These are phyloP conservation scores for Conger conger DNA, from an alignment of 2,113 vertebrate species.

Conservation along the genomic window DNA sequence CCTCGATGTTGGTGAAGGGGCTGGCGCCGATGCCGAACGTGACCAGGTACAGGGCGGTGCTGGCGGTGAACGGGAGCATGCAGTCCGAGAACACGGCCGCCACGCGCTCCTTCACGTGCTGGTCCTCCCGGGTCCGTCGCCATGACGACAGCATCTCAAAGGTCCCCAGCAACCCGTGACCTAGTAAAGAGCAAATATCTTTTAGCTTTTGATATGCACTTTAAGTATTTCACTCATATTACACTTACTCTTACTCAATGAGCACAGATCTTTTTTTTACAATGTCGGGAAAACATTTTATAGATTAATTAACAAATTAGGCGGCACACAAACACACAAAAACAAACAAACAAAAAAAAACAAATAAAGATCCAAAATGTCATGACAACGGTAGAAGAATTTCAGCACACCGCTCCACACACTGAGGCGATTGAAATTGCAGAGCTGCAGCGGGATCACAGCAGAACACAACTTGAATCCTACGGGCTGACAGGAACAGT, in stretches of 20 bases:
- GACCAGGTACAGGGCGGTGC: conserved; percentile 94
- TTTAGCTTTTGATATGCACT: background rate
- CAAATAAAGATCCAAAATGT: background rate
- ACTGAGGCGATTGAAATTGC: background rate
- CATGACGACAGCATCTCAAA: conserved; percentile 99
- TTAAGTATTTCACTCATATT: too few relatives aligned
- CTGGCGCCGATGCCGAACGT: conserved; percentile 97
- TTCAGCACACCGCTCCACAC: background rate
- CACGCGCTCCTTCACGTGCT: conserved; percentile 96
- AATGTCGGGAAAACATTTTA: too few relatives aligned
- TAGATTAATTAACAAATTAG: background rate
- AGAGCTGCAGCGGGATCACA: background rate
- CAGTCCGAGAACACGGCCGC: conserved; percentile 94
- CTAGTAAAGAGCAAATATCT: conserved; percentile 63
- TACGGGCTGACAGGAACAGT: background rate
- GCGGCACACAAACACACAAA: background rate
- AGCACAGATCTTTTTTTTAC: too few relatives aligned
- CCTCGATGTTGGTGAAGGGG: conserved; percentile 99
- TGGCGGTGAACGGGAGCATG: conserved; percentile 95
- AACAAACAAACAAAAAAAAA: background rate
- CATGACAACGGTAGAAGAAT: background rate
- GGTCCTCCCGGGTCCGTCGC: conserved; percentile 95
- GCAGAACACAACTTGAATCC: background rate
- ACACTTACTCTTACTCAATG: too few relatives aligned
- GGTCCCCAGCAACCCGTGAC: conserved; percentile 95